phyloP scores from a whole-genome alignment of 2,113 vertebrate genomes.

The Salvelinus sp. region DNA sequence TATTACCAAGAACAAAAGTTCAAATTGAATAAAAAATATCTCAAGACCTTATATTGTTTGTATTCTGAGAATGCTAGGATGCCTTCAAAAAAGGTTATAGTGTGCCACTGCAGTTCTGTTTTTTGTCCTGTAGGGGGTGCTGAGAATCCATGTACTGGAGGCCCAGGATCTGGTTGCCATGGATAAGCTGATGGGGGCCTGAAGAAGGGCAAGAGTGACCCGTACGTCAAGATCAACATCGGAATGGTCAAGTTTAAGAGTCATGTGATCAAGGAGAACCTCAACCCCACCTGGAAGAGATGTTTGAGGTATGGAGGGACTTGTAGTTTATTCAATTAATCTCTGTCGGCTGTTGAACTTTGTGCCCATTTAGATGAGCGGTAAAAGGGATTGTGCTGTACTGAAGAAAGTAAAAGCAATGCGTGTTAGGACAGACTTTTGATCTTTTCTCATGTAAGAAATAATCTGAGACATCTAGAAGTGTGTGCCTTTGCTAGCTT shows the following conservation, averaged over 20 bases:
- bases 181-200: conserved; percentile 71
- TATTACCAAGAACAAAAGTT: no score
- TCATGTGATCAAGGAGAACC: conserved; percentile 74
- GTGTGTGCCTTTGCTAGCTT: no score
- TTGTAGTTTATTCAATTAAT: no score
- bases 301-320: conserved; percentile 5
- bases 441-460: neutral
- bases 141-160: conserved; percentile 86
- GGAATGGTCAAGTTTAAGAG: no score
- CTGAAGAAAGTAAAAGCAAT: neutral
- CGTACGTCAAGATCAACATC: no score
- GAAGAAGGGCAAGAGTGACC: no score
- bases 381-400: no score
- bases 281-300: conserved; percentile 80
- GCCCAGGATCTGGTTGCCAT: conserved; percentile 86
- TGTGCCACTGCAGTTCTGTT: neutral
- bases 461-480: neutral
- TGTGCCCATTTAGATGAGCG: neutral
- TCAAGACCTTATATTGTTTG: no score
- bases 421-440: neutral
- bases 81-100: no score
- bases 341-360: neutral
- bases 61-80: no score
- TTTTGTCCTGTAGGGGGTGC: conserved; percentile 74
- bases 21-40: no score